Percentiles rank a stretch among this genome's conserved stretches.
phyloP scores from a whole-genome alignment of 2,888 invertebrate genomes.

The Gastracanthus pulcherrimus region DNA sequence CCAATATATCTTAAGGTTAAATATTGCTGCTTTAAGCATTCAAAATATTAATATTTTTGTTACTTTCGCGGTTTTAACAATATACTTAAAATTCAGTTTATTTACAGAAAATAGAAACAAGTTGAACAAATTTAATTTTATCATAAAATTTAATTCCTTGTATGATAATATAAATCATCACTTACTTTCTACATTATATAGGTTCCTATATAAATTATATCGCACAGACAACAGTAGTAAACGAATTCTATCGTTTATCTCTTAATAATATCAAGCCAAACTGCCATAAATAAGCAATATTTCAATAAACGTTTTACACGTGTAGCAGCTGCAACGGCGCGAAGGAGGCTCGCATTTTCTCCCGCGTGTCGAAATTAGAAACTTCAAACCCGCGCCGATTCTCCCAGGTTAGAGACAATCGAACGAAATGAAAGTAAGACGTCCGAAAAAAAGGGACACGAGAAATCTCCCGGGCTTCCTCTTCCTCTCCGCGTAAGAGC shows the following conservation, averaged over 20 bases:
- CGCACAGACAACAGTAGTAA: neutral
- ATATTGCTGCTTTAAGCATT: too few relatives aligned
- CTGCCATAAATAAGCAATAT: slow-evolving; percentile 17
- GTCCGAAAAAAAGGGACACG: slow-evolving; percentile 44
- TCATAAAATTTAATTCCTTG: too few relatives aligned
- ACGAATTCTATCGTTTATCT: neutral
- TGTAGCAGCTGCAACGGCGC: neutral
- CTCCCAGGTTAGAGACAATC: slow-evolving; percentile 59
- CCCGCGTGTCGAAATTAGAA: slow-evolving; percentile 39
- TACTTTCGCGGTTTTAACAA: too few relatives aligned
- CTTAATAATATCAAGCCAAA: neutral
- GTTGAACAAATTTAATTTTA: too few relatives aligned
- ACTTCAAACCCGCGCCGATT: slow-evolving; percentile 31
- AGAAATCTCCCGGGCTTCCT: slow-evolving; percentile 59
- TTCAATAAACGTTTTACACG: neutral
- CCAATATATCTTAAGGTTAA: too few relatives aligned
- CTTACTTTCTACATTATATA: neutral
- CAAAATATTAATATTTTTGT: too few relatives aligned
- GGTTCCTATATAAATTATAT: neutral
- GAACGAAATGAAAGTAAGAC: slow-evolving; percentile 57
- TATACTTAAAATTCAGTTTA: too few relatives aligned
- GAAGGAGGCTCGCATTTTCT: neutral
- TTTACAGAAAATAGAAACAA: too few relatives aligned
- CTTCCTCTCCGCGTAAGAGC: slow-evolving; percentile 1
- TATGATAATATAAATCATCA: neutral